phyloP scores from a whole-genome alignment of 2,113 vertebrate genomes.

The Siniperca chuatsi region DNA sequence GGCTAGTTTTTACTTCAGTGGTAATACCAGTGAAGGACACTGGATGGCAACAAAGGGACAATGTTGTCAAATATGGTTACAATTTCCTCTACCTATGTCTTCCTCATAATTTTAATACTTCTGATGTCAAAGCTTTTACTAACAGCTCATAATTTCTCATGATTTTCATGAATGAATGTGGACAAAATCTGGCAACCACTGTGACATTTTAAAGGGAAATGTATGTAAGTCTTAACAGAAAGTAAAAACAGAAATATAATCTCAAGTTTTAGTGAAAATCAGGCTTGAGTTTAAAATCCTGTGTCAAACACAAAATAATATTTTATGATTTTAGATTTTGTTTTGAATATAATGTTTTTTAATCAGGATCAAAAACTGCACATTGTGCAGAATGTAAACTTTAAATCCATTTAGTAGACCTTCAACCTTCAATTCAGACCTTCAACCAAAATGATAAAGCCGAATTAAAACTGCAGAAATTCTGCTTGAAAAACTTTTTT shows the following conservation, averaged over 20 bases:
- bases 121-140: not conserved
- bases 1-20: not conserved
- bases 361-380: not conserved
- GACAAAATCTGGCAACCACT: not conserved
- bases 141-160: not conserved
- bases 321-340: not conserved
- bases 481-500: not conserved
- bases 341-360: not conserved
- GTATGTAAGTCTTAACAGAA: not conserved
- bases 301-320: not conserved
- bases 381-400: not conserved
- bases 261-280: not conserved
- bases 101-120: not conserved
- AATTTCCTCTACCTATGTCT: not conserved
- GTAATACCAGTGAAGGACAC: constrained; percentile 57
- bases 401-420: not conserved
- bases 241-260: not conserved
- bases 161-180: constrained; percentile 5
- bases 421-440: not conserved
- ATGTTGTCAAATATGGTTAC: not conserved
- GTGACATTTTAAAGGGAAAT: not conserved
- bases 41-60: constrained; percentile 55
- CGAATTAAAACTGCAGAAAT: not conserved
- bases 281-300: not conserved
- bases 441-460: not conserved